Evolutionary conservation across 2,113 vertebrate species (phyloP), one percentile per base, ranked within the genome.

Genomic region (Tenrec ecaudatus): DNA sequence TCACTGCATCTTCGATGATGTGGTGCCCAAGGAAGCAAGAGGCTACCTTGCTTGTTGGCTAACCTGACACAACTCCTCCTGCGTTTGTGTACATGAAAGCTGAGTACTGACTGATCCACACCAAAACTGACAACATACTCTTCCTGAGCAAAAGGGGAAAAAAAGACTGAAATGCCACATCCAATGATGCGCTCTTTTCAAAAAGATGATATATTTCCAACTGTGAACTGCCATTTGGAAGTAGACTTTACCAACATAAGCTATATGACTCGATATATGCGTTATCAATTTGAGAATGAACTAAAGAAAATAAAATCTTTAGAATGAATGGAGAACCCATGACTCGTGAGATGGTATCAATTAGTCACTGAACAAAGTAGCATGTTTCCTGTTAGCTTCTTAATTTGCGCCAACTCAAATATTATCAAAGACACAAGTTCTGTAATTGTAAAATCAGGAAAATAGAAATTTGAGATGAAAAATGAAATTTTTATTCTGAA

Each of bases 381-480:
- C 12, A 31, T 88, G 25, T 57, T 40, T 88, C 79, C 11, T 53
- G 20, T 79, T 64, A 57, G 16, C 9, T 31, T 80, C 60, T 80
- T 89, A 29, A 57, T 75, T 31, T 29, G 15, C 23, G 17, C 27
- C 75, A 79, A 25, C 71, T 38, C 3, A 43, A 60, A 20, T 53
- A 4, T 88, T 76, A 64, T 31, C 64, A 80, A 85, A 71, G 15
- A 2, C 20, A 71, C 47, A 31, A 0, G 15, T 4, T 40, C 14
- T 81, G 20, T 75, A 82, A 77, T 1, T 80, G n/a, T 62, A 88
- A 95, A 75, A 81, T 77, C 27, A 92, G 57, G 82, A 95, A 94
- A 87, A 57, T 53, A 27, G 57, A 86, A 79, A 10, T 75, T 36
- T 6, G 36, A 12, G 17, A 71, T 76, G 78, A 77, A 11, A 25